Evolutionary conservation across 2,888 invertebrate species (phyloP).

Genomic region (Morinoia aosen): DNA sequence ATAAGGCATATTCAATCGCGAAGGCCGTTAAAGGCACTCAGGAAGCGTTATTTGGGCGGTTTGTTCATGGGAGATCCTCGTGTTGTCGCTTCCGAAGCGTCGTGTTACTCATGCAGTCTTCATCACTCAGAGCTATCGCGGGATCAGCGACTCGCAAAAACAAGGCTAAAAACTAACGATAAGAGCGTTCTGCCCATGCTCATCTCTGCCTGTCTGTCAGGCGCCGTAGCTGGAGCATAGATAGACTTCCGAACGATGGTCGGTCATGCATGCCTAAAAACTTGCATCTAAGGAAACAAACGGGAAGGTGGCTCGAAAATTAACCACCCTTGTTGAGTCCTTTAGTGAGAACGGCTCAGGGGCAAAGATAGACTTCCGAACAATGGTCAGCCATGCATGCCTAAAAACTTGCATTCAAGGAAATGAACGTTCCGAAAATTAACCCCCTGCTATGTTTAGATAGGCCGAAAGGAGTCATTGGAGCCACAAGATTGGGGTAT

Average conservation of each 20-base stretch:
- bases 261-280: background rate
- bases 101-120: constrained; percentile 36
- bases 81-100: constrained; percentile 44
- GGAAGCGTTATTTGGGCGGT: background rate
- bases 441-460: too few relatives aligned
- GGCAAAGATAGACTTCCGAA: background rate
- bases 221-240: background rate
- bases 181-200: background rate
- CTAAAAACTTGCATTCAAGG: background rate
- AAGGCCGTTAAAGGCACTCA: background rate
- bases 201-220: background rate
- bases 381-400: background rate
- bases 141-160: background rate
- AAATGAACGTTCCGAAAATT: background rate
- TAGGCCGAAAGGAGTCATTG: too few relatives aligned
- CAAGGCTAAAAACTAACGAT: background rate
- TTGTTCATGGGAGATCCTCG: background rate
- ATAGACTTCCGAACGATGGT: background rate
- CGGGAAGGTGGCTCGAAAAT: background rate
- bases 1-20: constrained; percentile 1
- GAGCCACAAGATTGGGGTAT: too few relatives aligned
- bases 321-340: too few relatives aligned
- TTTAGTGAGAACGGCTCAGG: background rate
- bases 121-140: constrained; percentile 32
- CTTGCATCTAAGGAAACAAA: background rate